Percentiles rank a stretch among this genome's conserved stretches.
These are phyloP conservation scores for Argyrosomus japonicus DNA, from an alignment of 2,113 vertebrate genomes.

Conservation along the genomic window DNA sequence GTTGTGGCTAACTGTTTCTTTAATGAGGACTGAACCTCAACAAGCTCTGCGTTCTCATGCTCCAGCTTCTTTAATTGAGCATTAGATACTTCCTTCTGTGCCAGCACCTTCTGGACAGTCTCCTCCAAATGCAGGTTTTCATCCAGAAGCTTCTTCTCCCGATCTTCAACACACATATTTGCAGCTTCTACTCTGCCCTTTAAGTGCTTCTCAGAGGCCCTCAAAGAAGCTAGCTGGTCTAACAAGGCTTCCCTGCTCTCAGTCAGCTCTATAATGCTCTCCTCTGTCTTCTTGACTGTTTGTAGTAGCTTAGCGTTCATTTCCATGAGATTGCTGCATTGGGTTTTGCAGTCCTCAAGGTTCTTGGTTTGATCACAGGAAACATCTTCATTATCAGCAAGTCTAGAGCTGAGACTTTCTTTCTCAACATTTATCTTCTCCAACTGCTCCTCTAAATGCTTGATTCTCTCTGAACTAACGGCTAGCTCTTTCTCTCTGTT, in stretches of 20 bases:
- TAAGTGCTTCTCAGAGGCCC: slow-evolving; percentile 85
- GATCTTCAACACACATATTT: slow-evolving; percentile 73
- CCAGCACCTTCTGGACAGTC: slow-evolving; percentile 80
- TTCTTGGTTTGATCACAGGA: slow-evolving; percentile 66
- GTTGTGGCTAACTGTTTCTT: slow-evolving; percentile 75
- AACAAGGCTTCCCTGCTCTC: slow-evolving; percentile 77
- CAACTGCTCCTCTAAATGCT: slow-evolving; percentile 85
- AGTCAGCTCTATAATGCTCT: slow-evolving; percentile 74
- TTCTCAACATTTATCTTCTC: slow-evolving; percentile 83
- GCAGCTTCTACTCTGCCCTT: slow-evolving; percentile 76
- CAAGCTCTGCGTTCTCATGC: slow-evolving; percentile 83
- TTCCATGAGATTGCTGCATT: slow-evolving; percentile 72
- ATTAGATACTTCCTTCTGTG: slow-evolving; percentile 80
- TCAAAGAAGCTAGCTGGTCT: slow-evolving; percentile 74
- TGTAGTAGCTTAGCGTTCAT: slow-evolving; percentile 78
- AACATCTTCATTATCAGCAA: slow-evolving; percentile 73
- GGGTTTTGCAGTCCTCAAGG: slow-evolving; percentile 61
- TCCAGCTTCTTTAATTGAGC: slow-evolving; percentile 79
- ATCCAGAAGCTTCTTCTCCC: slow-evolving; percentile 81
- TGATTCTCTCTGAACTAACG: slow-evolving; percentile 83
- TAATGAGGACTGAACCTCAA: slow-evolving; percentile 78
- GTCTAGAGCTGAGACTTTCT: slow-evolving; percentile 74
- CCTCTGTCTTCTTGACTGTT: slow-evolving; percentile 75
- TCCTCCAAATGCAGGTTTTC: slow-evolving; percentile 86
- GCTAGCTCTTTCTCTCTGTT: slow-evolving; percentile 82